Conservation (phyloP, 2,888 invertebrate species). For the Gortyna flavago region DNA sequence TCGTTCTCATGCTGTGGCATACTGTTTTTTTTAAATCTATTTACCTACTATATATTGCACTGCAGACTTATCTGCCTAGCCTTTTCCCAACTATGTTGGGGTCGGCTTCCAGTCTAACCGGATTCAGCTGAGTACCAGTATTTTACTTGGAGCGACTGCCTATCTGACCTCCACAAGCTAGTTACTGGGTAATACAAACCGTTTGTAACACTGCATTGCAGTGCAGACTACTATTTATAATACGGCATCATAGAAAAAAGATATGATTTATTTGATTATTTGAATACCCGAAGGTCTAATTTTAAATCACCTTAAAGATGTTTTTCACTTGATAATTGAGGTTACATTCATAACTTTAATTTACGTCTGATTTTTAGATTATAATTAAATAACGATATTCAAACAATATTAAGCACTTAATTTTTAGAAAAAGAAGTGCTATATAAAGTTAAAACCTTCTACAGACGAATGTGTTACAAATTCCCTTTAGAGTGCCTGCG, state of each 20-base stretch:
- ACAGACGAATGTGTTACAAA: too few species aligned
- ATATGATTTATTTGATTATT: neutral
- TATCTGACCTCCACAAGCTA: too few species aligned
- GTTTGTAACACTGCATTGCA: too few species aligned
- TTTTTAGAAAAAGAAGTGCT: neutral
- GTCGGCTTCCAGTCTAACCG: too few species aligned
- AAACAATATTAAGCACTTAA: neutral
- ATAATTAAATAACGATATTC: neutral
- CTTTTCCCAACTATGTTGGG: too few species aligned
- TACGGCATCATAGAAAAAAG: neutral
- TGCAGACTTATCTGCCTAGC: neutral
- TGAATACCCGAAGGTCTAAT: neutral
- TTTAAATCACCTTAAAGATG: too few species aligned
- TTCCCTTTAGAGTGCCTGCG: too few species aligned
- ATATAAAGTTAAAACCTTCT: too few species aligned
- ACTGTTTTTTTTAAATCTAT: neutral
- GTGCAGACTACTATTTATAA: neutral
- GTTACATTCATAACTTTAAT: neutral
- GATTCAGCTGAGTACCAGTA: too few species aligned
- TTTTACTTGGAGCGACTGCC: too few species aligned
- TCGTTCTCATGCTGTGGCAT: neutral
- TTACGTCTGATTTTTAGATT: neutral
- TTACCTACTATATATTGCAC: neutral
- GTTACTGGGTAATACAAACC: too few species aligned
- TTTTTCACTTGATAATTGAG: neutral